Percentiles rank a stretch among this genome's conserved stretches.
Conservation (phyloP, 1,140 invertebrate species). For the Drosophila ambigua region DNA sequence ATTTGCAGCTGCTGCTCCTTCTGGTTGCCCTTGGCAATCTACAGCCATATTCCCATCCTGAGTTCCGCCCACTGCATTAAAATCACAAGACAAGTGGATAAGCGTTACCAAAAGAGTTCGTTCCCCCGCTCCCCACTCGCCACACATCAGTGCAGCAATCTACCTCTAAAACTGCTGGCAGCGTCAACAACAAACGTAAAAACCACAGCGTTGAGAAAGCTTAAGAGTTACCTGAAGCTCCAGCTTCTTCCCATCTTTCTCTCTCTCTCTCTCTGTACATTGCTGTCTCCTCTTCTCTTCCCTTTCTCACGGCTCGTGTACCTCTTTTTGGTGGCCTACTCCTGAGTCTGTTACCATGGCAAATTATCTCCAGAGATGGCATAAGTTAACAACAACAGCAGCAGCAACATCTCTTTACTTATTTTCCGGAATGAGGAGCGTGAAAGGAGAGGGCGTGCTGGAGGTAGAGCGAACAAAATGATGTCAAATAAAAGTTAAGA, state of each 20-base stretch:
- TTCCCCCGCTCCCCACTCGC: not conserved
- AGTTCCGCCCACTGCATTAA: constrained; percentile 72
- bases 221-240: constrained; percentile 74
- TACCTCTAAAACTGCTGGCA: constrained; percentile 39
- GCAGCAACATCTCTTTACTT: constrained; percentile 49
- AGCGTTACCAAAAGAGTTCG: constrained; percentile 71
- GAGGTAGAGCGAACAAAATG: constrained; percentile 15
- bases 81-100: constrained; percentile 80
- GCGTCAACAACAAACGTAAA: constrained; percentile 75
- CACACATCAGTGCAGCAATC: constrained; percentile 3
- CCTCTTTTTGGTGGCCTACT: constrained; percentile 58
- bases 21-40: constrained; percentile 73
- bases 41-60: constrained; percentile 47
- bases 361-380: constrained; percentile 78
- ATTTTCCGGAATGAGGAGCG: constrained; percentile 35
- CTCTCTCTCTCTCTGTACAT: constrained; percentile 1
- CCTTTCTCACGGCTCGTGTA: constrained; percentile 16
- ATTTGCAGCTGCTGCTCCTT: constrained; percentile 66
- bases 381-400: constrained; percentile 71
- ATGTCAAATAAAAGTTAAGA: constrained; percentile 70
- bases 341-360: constrained; percentile 71
- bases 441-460: not conserved
- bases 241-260: constrained; percentile 10
- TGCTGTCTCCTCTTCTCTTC: not conserved
- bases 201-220: constrained; percentile 67